A percentile compares a stretch with the other conserved stretches of the same genome.
Conservation (phyloP, 2,113 vertebrate genomes). For the Takifugu bimaculatus region DNA sequence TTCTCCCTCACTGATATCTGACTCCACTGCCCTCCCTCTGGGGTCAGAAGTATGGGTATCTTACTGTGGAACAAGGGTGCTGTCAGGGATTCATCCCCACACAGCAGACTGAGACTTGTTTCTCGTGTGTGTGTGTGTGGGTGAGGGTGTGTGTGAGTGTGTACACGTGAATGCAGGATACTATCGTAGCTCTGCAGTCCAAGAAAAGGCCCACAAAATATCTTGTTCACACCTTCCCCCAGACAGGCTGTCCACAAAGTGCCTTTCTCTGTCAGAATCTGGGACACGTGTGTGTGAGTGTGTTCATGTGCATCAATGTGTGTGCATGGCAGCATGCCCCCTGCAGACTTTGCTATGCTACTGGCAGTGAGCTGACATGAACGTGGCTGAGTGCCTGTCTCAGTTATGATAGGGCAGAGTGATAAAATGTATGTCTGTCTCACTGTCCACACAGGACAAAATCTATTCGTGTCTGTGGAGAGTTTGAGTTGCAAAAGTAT, state of each 20-base stretch:
- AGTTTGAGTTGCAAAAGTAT: constrained; percentile 1
- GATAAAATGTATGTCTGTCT: constrained; percentile 33
- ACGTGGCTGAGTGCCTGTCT: constrained; percentile 57
- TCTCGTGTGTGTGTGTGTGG: constrained; percentile 12
- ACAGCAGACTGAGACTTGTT: constrained; percentile 41
- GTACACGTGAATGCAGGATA: constrained; percentile 19
- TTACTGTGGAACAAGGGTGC: constrained; percentile 45
- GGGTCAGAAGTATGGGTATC: constrained; percentile 48
- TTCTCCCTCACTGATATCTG: constrained; percentile 1
- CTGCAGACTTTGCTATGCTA: constrained; percentile 54
- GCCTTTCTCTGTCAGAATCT: constrained; percentile 68
- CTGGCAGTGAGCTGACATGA: constrained; percentile 54
- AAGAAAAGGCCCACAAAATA: constrained; percentile 48
- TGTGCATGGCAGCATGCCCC: constrained; percentile 32
- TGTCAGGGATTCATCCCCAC: constrained; percentile 42
- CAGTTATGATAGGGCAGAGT: constrained; percentile 59
- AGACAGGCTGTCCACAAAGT: constrained; percentile 61
- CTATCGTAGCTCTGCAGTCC: constrained; percentile 51
- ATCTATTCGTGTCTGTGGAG: constrained; percentile 5
- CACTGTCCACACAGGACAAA: constrained; percentile 11
- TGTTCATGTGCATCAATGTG: not conserved
- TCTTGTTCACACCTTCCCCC: constrained; percentile 64
- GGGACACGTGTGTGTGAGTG: constrained; percentile 26
- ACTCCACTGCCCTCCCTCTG: constrained; percentile 29
- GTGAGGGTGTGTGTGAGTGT: constrained; percentile 1